Percentiles rank a stretch among this genome's conserved stretches.
phyloP scores from a whole-genome alignment of 2,888 invertebrate genomes.

The Trimorus sp. region DNA sequence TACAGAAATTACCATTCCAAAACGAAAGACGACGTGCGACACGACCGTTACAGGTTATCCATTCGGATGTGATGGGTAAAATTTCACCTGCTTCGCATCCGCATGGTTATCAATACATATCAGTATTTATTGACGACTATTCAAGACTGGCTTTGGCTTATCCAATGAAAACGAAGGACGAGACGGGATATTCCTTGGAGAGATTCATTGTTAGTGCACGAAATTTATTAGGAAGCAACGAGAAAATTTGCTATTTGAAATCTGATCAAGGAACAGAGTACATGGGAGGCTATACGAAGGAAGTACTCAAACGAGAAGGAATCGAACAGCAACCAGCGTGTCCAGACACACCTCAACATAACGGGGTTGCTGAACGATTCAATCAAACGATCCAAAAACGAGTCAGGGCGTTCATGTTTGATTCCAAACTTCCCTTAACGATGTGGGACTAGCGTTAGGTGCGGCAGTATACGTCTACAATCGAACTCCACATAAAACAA shows the following conservation, averaged over 20 bases:
- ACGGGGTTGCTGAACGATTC: background rate
- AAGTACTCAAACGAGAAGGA: background rate
- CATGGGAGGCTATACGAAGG: background rate
- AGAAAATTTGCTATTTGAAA: background rate
- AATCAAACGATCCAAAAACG: too few species aligned
- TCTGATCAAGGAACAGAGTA: background rate
- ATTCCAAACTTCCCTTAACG: too few species aligned
- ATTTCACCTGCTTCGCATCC: background rate
- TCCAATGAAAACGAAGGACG: conserved; percentile 2
- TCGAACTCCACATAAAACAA: too few species aligned
- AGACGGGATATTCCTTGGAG: background rate
- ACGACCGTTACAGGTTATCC: too few species aligned
- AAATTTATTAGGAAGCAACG: background rate
- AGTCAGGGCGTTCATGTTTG: too few species aligned
- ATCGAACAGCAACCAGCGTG: background rate
- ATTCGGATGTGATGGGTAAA: conserved; percentile 11
- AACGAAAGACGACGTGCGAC: background rate
- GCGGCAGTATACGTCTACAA: too few species aligned
- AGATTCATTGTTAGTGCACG: background rate
- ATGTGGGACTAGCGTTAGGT: too few species aligned
- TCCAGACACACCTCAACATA: background rate
- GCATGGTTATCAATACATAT: background rate
- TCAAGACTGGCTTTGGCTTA: conserved; percentile 1
- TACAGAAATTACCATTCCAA: background rate
- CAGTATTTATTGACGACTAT: background rate